phyloP scores from a whole-genome alignment of 2,113 vertebrate genomes.

The Misgurnus mizolepis region DNA sequence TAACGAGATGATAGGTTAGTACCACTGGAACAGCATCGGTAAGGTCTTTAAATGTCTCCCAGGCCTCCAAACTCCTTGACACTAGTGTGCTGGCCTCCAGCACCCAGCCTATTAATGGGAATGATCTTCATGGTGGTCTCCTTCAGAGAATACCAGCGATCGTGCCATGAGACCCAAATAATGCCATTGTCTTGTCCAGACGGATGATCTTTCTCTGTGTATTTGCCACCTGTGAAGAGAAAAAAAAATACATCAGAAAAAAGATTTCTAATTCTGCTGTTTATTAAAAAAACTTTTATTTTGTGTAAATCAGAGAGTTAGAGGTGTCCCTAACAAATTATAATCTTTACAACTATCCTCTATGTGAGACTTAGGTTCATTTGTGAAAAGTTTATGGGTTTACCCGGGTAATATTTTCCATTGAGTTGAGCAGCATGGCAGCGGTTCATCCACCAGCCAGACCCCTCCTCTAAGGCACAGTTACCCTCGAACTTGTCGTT shows the following conservation, averaged over 20 bases:
- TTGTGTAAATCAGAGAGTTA: too few species aligned
- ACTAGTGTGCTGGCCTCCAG: conserved; percentile 76
- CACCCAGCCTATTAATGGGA: conserved; percentile 77
- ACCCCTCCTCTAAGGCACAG: conserved; percentile 90
- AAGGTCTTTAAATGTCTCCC: conserved; percentile 54
- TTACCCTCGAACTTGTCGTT: conserved; percentile 86
- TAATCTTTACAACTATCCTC: too few species aligned
- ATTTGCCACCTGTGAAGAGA: conserved; percentile 79
- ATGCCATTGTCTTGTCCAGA: conserved; percentile 87
- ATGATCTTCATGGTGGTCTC: conserved; percentile 94
- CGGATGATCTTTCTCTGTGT: conserved; percentile 76
- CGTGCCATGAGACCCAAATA: conserved; percentile 91
- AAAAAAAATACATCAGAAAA: background rate
- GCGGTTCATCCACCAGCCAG: conserved; percentile 99
- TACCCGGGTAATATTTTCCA: conserved; percentile 85
- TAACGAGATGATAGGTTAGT: background rate
- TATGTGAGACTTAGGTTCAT: too few species aligned
- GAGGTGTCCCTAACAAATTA: too few species aligned
- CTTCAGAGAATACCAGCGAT: conserved; percentile 94
- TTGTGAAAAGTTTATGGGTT: background rate
- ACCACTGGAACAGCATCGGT: background rate
- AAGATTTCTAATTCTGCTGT: background rate
- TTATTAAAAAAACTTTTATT: background rate
- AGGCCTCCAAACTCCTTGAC: conserved; percentile 74
- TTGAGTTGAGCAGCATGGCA: conserved; percentile 95